These are phyloP conservation scores for Athene cunicularia DNA, from an alignment of 2,113 vertebrate species.

Conservation along the genomic window DNA sequence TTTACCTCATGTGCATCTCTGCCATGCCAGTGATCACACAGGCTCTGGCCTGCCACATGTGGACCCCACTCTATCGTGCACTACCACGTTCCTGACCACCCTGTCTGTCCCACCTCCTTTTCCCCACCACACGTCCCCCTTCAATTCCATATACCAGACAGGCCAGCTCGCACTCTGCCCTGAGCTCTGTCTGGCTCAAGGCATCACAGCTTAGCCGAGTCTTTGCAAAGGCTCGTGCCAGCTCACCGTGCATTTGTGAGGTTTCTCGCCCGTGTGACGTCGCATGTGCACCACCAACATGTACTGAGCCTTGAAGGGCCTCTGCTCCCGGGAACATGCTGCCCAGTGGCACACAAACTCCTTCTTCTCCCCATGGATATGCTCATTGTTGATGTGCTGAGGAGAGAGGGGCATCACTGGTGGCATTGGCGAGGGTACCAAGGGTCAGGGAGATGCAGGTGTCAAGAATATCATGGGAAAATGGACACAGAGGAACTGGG, in stretches of 20 bases:
- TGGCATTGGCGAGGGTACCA: background rate
- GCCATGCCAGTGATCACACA: fast-evolving
- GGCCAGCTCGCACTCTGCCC: background rate
- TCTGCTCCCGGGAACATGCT: slow-evolving; percentile 93
- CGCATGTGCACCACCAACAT: slow-evolving; percentile 99
- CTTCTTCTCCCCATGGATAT: slow-evolving; percentile 98
- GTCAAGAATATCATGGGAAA: background rate
- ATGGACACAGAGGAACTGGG: background rate
- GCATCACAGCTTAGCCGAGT: background rate
- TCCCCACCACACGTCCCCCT: background rate
- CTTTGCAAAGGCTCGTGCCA: background rate
- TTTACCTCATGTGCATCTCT: background rate
- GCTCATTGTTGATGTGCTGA: slow-evolving; percentile 98
- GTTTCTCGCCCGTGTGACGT: slow-evolving; percentile 96
- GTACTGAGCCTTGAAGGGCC: slow-evolving; percentile 98
- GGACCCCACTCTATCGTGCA: background rate
- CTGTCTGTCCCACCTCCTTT: background rate
- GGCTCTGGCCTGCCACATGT: background rate
- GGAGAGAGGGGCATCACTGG: background rate
- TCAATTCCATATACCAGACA: fast-evolving
- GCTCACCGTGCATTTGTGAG: slow-evolving; percentile 98
- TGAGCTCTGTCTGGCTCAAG: background rate
- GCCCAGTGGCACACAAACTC: slow-evolving; percentile 98
- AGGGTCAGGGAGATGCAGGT: background rate
- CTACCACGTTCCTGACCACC: background rate